Base-by-base conservation (phyloP, 2,113 vertebrate genomes). In the Xenus cinereus region DNA sequence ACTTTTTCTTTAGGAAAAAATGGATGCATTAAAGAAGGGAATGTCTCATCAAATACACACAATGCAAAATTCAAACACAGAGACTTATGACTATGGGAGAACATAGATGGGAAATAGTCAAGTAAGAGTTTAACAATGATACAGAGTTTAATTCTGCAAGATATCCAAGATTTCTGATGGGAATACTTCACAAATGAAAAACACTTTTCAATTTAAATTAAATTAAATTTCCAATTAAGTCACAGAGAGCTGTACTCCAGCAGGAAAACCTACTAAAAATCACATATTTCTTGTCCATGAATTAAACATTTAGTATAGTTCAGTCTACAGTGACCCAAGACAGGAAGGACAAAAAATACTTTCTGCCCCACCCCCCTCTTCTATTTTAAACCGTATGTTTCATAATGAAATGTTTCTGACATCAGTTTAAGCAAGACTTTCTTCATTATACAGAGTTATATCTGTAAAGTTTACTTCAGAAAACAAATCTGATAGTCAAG, bases 201-300 rank as follows among this genome's bases (percentile, higher is more conserved):
- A 91, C 95, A 86, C 92, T 95, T 95, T 97, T 96, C 93, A 94
- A 97, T 97, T 97, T 96, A 97, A 96, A 98, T 97, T 97, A 97
- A 97, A 97, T 98, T 96, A 97, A 95, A 97, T 98, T 97, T 97
- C 95, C 95, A 97, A 97, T 98, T 98, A 98, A 98, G 87, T 95
- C 94, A 96, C 83, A 87, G 77, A 97, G 91, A 98, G 75, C 60
- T 89, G 67, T 87, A 95, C 89, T 97, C 95, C 96, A 97, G 79
- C 45, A 95, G 94, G 87, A 97, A 97, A 92, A 90, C 51, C 59
- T 88, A 67, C 93, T 84, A 94, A 96, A 96, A 96, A 93, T 90
- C 93, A 87, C 59, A 66, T 91, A 81, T 92, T 91, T 96, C 87
- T 92, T 66, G 41, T 32, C 57, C 79, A 90, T 93, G 82, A 96